Base-by-base conservation (phyloP, 2,888 invertebrate genomes). In the Tolmerus cingulatus region DNA sequence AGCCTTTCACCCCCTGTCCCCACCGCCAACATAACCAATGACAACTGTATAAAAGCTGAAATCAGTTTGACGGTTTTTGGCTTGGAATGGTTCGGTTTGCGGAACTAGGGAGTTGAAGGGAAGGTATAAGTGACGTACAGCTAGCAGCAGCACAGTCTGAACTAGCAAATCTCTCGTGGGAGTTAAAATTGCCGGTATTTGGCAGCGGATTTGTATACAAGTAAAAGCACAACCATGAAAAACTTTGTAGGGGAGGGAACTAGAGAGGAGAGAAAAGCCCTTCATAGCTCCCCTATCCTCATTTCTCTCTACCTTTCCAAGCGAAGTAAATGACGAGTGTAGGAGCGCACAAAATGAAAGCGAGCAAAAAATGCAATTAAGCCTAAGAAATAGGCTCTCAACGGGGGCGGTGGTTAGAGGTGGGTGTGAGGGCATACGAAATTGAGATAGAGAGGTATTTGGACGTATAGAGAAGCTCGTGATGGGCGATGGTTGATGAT, bases 321-420 rank as follows among this genome's bases (percentile, higher is more conserved):
- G n/a, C 23, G n/a, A 23, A 79, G 51, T 79, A 79, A 79, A 79
- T 55, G 79, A 46, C 16, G 79, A 55, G 51, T n/a, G 55, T 16
- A 79, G 30, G 51, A 79, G 79, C 51, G 79, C 51, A 79, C 23
- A 79, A 46, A 51, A 79, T 79, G 51, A 46, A 79, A 46, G 40
- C 19, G 79, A 51, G 51, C 51, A 51, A 46, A 79, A 79, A 79
- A 79, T 79, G 79, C 79, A 79, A 79, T 51, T 79, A 79, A 79
- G 51, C 27, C 79, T 27, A 51, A 55, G 51, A 79, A 79, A 79
- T 79, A 79, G 66, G 76, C 37, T 37, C 43, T 37, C 23, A 37
- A 40, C 8, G 19, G 37, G 19, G 19, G 40, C 8, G 8, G 77
- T 16, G 74, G 23, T 30, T 46, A 16, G 16, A 14, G 74, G 55